Conservation (phyloP, 2,113 vertebrate species). For the Hyperopisus bebe region DNA sequence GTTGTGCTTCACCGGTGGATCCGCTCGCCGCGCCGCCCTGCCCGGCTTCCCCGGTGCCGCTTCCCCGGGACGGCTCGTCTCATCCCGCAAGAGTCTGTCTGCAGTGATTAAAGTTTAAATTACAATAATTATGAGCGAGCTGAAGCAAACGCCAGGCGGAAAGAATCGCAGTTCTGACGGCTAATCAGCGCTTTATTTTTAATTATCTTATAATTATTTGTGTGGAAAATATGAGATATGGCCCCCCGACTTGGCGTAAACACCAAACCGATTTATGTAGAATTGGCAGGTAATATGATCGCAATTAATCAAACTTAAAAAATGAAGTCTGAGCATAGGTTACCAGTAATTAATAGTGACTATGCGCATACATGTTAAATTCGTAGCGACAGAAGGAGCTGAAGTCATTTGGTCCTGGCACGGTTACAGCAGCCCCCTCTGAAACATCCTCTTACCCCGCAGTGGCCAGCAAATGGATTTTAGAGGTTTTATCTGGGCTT, state of each 20-base stretch:
- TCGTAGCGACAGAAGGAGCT: background rate
- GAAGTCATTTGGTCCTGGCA: background rate
- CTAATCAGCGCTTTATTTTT: background rate
- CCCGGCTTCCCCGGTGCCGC: background rate
- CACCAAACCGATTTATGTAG: background rate
- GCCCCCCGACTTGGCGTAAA: background rate
- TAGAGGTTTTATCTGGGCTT: background rate
- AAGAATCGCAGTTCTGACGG: background rate
- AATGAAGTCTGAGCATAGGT: background rate
- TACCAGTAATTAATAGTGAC: background rate
- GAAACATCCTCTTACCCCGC: background rate
- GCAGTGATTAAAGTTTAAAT: background rate
- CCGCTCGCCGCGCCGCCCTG: background rate
- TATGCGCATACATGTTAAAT: background rate
- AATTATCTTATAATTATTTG: background rate
- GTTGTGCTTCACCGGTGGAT: background rate
- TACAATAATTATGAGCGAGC: slow-evolving; percentile 8
- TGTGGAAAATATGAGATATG: background rate
- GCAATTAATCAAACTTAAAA: background rate
- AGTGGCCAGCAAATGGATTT: background rate
- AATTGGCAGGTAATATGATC: background rate
- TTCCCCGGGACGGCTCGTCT: background rate
- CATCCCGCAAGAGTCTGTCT: background rate
- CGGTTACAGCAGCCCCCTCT: background rate
- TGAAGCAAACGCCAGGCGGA: background rate